Conservation (phyloP, 2,888 invertebrate genomes). For the Habroteleia sp. region DNA sequence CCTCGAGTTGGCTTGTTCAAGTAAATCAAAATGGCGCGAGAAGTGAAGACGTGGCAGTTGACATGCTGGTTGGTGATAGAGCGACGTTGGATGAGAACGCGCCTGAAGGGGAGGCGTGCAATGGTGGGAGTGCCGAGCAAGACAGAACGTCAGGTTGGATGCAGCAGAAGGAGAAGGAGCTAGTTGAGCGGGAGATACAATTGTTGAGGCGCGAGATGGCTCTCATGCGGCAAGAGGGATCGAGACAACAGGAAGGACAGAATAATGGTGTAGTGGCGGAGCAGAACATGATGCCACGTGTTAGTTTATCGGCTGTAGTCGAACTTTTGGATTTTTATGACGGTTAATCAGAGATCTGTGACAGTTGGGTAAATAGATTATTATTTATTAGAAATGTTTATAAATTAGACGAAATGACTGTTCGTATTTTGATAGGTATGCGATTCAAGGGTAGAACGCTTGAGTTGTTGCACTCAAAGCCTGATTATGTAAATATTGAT, state of each 20-base stretch:
- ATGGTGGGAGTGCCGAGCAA: not conserved
- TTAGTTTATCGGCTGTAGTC: not conserved
- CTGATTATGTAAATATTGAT: not conserved
- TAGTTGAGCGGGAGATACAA: not conserved
- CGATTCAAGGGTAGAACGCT: not conserved
- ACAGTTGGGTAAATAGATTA: slow-evolving; percentile 5
- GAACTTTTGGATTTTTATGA: slow-evolving; percentile 7
- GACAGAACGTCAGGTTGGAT: not conserved
- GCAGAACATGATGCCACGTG: not conserved
- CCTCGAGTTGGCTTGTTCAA: not conserved
- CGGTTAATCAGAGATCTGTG: slow-evolving; percentile 1
- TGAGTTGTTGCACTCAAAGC: not conserved
- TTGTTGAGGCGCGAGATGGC: slow-evolving; percentile 4
- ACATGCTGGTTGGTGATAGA: not conserved
- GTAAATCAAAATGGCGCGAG: not conserved
- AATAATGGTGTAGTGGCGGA: not conserved
- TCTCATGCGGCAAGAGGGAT: not conserved
- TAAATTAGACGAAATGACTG: slow-evolving; percentile 2
- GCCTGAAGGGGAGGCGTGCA: not conserved
- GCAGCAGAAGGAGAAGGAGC: not conserved
- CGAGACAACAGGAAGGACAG: not conserved
- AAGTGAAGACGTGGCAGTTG: not conserved
- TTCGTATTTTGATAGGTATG: slow-evolving; percentile 1
- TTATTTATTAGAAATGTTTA: not conserved
- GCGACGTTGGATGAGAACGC: not conserved